Percentiles rank a stretch among this genome's conserved stretches.
Evolutionary conservation across 2,888 invertebrate species (phyloP).

Genomic region (Coelinius sp.): DNA sequence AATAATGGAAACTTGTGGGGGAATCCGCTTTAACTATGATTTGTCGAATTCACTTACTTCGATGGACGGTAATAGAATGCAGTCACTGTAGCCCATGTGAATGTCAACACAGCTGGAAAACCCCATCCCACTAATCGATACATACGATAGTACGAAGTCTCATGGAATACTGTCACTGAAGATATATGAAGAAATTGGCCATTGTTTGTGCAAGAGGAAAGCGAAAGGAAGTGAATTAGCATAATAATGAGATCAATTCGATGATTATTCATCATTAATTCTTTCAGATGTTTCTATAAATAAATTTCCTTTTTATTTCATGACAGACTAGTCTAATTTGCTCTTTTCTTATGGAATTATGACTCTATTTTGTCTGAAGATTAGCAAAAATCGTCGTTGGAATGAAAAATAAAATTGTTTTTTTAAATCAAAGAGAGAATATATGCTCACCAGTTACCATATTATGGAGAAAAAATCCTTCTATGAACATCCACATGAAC

Average conservation of each 20-base stretch:
- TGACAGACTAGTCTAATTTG: too few relatives aligned
- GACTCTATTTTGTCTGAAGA: too few relatives aligned
- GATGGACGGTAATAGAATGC: slow-evolving; percentile 72
- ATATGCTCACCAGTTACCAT: slow-evolving; percentile 78
- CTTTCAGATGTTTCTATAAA: background rate
- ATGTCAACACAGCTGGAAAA: slow-evolving; percentile 78
- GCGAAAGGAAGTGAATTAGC: background rate
- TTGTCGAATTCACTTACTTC: slow-evolving; percentile 60
- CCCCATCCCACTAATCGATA: slow-evolving; percentile 83
- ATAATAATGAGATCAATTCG: background rate
- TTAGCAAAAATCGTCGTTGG: too few relatives aligned
- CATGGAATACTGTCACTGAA: slow-evolving; percentile 78
- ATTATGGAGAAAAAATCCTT: slow-evolving; percentile 90
- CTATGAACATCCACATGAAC: slow-evolving; percentile 98
- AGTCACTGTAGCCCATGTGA: slow-evolving; percentile 79
- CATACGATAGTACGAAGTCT: slow-evolving; percentile 76
- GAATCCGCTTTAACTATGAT: background rate
- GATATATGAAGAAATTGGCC: slow-evolving; percentile 6
- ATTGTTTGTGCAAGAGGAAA: slow-evolving; percentile 11
- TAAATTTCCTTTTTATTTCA: too few relatives aligned
- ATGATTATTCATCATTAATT: background rate
- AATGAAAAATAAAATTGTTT: too few relatives aligned
- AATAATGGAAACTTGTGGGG: background rate
- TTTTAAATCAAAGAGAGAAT: background rate
- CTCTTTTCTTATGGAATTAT: too few relatives aligned